These are phyloP conservation scores for Halcyon leucocephala DNA, from an alignment of 2,797 vertebrate species.

Conservation along the genomic window DNA sequence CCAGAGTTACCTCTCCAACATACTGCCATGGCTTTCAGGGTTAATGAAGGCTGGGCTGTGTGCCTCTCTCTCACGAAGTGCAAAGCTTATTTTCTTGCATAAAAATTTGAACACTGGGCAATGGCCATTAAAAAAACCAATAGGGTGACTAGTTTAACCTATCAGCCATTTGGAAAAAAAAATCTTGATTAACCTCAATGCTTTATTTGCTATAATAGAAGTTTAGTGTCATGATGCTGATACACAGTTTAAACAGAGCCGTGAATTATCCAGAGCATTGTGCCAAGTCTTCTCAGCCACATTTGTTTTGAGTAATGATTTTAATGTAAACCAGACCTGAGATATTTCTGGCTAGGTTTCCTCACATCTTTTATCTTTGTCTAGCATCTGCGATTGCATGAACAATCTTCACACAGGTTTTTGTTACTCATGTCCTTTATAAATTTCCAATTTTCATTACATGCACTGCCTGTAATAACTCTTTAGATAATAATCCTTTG, in stretches of 20 bases:
- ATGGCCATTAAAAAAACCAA: neutral
- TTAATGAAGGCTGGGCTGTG: neutral
- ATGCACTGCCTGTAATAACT: neutral
- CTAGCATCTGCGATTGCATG: neutral
- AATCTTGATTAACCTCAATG: neutral
- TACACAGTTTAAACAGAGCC: neutral
- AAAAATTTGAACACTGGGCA: neutral
- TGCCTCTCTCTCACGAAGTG: neutral
- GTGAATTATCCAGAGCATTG: neutral
- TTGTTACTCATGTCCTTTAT: neutral
- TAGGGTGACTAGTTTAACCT: neutral
- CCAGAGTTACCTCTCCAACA: neutral
- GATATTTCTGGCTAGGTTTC: neutral
- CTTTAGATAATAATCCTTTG: neutral
- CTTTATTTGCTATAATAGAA: neutral
- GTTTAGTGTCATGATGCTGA: neutral
- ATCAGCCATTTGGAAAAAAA: neutral
- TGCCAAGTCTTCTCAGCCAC: neutral
- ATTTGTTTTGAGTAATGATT: neutral
- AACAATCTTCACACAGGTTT: neutral
- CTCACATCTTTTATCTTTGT: neutral
- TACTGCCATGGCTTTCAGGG: neutral
- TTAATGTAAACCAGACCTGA: neutral
- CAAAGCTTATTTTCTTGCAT: neutral
- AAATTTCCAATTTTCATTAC: neutral